A percentile compares a stretch with the other conserved stretches of the same genome.
These are phyloP conservation scores for Nemapogon koenigi DNA, from an alignment of 2,888 invertebrate genomes.

Conservation along the genomic window DNA sequence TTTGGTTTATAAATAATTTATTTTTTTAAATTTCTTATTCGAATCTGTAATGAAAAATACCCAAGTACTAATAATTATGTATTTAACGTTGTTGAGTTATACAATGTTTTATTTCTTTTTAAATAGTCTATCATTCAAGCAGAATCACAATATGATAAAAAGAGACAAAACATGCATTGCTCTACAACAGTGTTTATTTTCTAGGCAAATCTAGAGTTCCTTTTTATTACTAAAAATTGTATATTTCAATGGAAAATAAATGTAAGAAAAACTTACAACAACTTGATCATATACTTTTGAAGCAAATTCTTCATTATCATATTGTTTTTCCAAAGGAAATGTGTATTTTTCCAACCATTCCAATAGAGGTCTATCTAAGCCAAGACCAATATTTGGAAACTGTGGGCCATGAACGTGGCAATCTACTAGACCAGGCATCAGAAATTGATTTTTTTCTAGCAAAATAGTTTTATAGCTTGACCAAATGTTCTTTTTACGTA, in stretches of 20 bases:
- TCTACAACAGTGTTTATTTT: too few relatives aligned
- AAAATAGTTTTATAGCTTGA: slow-evolving; percentile 19
- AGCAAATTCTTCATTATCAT: slow-evolving; percentile 72
- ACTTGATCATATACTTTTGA: slow-evolving; percentile 74
- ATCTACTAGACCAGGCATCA: slow-evolving; percentile 89
- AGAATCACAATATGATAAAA: too few relatives aligned
- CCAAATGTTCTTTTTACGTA: neutral
- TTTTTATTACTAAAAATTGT: too few relatives aligned
- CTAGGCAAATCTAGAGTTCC: too few relatives aligned
- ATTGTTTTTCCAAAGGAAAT: slow-evolving; percentile 81
- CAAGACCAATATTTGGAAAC: slow-evolving; percentile 84
- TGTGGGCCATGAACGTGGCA: slow-evolving; percentile 92
- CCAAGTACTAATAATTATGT: too few relatives aligned
- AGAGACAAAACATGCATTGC: too few relatives aligned
- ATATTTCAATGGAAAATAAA: neutral
- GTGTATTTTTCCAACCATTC: slow-evolving; percentile 89
- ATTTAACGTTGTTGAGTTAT: too few relatives aligned
- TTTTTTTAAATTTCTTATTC: too few relatives aligned
- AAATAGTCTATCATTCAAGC: too few relatives aligned
- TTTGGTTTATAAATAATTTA: too few relatives aligned
- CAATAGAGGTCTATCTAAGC: slow-evolving; percentile 78
- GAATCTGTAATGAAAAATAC: too few relatives aligned
- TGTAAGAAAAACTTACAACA: slow-evolving; percentile 69
- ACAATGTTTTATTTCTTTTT: too few relatives aligned
- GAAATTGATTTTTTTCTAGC: slow-evolving; percentile 62